These are phyloP conservation scores for Rapana venosa DNA, from an alignment of 2,888 invertebrate species.

Conservation along the genomic window DNA sequence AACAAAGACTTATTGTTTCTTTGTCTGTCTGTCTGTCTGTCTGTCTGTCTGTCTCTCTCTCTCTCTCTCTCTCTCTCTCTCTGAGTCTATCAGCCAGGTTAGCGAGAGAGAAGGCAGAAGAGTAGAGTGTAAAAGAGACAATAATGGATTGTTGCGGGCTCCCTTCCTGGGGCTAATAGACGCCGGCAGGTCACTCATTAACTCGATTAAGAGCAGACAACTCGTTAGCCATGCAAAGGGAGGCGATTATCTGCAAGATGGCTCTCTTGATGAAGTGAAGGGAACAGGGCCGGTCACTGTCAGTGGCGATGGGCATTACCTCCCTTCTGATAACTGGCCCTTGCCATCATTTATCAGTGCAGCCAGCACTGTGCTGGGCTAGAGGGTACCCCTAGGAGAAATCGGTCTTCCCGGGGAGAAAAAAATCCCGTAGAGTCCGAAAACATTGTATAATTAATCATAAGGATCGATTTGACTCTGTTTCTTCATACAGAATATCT, in stretches of 20 bases:
- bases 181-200: conserved; percentile 17
- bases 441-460: too few species aligned
- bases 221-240: not conserved
- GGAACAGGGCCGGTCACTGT: conserved; percentile 28
- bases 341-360: conserved; percentile 19
- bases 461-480: too few species aligned
- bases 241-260: conserved; percentile 22
- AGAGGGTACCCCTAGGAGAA: not conserved
- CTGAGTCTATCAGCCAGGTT: not conserved
- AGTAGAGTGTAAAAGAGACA: conserved; percentile 6
- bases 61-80: not conserved
- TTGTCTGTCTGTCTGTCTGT: too few species aligned
- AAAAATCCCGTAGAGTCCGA: too few species aligned
- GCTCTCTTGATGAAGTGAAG: conserved; percentile 1
- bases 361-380: too few species aligned
- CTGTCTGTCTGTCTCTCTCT: not conserved
- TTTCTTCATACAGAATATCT: too few species aligned
- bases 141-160: conserved; percentile 20
- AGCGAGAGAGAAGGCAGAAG: not conserved
- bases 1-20: too few species aligned
- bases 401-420: too few species aligned
- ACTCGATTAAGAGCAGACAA: conserved; percentile 27
- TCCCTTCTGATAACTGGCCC: conserved; percentile 20
- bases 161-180: not conserved
- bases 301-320: conserved; percentile 15